phyloP scores from a whole-genome alignment of 2,113 vertebrate species.

The Calonectris borealis region DNA sequence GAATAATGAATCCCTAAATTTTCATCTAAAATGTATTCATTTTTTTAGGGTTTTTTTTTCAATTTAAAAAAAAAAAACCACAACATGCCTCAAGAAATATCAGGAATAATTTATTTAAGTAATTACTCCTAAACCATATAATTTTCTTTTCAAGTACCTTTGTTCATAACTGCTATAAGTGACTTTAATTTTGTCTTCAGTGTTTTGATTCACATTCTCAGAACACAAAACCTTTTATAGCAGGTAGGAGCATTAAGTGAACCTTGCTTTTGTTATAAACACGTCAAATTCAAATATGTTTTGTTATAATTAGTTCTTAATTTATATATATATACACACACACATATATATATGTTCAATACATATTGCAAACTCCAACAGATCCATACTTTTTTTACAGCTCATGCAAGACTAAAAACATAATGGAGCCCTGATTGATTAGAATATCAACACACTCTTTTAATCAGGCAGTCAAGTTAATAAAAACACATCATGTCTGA shows the following conservation, averaged over 20 bases:
- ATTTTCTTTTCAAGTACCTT: background rate
- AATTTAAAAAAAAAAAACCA: background rate
- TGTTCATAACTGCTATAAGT: background rate
- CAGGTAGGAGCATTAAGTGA: background rate
- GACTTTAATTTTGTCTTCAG: background rate
- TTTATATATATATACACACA: background rate
- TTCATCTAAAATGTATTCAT: background rate
- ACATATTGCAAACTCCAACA: background rate
- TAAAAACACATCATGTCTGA: background rate
- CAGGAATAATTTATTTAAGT: background rate
- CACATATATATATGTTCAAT: background rate
- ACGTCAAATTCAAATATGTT: background rate
- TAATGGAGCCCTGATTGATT: background rate
- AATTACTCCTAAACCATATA: background rate
- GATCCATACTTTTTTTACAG: background rate
- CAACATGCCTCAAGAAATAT: background rate
- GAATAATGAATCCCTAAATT: background rate
- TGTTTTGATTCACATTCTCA: background rate
- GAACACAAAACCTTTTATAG: background rate
- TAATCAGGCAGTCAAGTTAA: background rate
- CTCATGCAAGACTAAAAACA: background rate
- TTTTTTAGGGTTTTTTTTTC: background rate
- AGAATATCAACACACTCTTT: background rate
- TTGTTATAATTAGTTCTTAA: background rate
- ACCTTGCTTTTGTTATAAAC: background rate